Conservation (phyloP, 1,140 invertebrate genomes). For the Musca vetustissima region DNA sequence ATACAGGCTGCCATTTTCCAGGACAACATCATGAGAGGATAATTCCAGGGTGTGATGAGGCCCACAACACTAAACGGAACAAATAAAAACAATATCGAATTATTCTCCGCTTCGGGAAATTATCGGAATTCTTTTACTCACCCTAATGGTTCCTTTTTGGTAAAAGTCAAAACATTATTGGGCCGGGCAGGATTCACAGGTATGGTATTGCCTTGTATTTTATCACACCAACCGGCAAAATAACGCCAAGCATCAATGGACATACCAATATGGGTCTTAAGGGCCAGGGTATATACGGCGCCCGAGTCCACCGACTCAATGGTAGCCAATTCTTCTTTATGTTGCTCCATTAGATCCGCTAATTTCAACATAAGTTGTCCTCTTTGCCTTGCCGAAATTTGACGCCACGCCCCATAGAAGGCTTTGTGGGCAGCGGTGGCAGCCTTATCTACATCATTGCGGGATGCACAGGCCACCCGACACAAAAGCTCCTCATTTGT, state of each 20-base stretch:
- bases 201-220: constrained; percentile 89
- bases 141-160: constrained; percentile 86
- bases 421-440: constrained; percentile 83
- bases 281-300: constrained; percentile 90
- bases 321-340: constrained; percentile 92
- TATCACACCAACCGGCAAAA: constrained; percentile 93
- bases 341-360: constrained; percentile 90
- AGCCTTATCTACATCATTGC: constrained; percentile 82
- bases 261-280: constrained; percentile 95
- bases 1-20: constrained; percentile 98
- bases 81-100: too few species aligned
- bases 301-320: constrained; percentile 91
- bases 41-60: constrained; percentile 97
- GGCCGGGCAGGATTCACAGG: constrained; percentile 87
- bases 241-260: constrained; percentile 91
- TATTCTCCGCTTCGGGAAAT: too few species aligned
- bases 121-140: constrained; percentile 54
- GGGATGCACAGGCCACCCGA: constrained; percentile 74
- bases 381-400: constrained; percentile 81
- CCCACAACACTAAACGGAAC: constrained; percentile 75
- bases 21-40: constrained; percentile 95
- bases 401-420: constrained; percentile 87
- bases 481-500: constrained; percentile 81
- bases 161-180: constrained; percentile 79
- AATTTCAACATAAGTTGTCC: constrained; percentile 77